phyloP scores from a whole-genome alignment of 53 echinoderm and acorn worm species.

The Luidia sarsii region DNA sequence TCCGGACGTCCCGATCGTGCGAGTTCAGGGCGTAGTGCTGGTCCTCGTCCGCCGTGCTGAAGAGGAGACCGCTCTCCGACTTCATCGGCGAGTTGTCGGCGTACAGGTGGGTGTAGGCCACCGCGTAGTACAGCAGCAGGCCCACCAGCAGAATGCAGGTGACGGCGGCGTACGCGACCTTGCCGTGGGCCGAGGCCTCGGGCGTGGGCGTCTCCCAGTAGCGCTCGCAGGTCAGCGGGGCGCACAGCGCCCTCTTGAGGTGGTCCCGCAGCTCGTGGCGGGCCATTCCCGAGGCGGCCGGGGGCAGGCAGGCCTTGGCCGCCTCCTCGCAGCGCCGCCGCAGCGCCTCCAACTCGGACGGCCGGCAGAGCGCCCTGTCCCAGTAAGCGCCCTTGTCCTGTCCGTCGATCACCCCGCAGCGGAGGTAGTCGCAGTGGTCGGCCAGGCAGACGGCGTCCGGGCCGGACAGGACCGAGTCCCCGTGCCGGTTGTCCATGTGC shows the following conservation, averaged over 20 bases:
- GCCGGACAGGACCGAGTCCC: constrained; percentile 48
- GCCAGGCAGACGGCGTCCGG: constrained; percentile 69
- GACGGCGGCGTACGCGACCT: constrained; percentile 27
- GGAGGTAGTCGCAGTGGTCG: constrained; percentile 88
- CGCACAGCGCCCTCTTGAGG: constrained; percentile 64
- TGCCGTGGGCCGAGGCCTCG: constrained; percentile 53
- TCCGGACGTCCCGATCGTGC: constrained; percentile 6
- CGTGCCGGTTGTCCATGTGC: constrained; percentile 78
- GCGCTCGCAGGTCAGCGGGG: constrained; percentile 80
- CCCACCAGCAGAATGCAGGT: constrained; percentile 48
- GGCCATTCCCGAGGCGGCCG: constrained; percentile 47
- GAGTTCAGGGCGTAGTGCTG: constrained; percentile 7
- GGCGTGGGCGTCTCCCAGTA: constrained; percentile 72
- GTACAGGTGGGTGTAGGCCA: constrained; percentile 65
- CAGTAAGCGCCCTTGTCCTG: constrained; percentile 67
- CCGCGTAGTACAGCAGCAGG: constrained; percentile 52
- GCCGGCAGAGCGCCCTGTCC: constrained; percentile 82
- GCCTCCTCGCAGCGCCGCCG: constrained; percentile 65
- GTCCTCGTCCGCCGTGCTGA: not conserved
- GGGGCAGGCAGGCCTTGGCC: constrained; percentile 69
- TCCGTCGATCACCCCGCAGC: constrained; percentile 82
- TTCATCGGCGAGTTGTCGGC: constrained; percentile 22
- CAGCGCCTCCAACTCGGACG: constrained; percentile 61
- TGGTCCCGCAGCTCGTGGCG: constrained; percentile 69
- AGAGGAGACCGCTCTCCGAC: not conserved